Conservation (phyloP, 2,797 vertebrate species). For the Rousettus madagascariensis region DNA sequence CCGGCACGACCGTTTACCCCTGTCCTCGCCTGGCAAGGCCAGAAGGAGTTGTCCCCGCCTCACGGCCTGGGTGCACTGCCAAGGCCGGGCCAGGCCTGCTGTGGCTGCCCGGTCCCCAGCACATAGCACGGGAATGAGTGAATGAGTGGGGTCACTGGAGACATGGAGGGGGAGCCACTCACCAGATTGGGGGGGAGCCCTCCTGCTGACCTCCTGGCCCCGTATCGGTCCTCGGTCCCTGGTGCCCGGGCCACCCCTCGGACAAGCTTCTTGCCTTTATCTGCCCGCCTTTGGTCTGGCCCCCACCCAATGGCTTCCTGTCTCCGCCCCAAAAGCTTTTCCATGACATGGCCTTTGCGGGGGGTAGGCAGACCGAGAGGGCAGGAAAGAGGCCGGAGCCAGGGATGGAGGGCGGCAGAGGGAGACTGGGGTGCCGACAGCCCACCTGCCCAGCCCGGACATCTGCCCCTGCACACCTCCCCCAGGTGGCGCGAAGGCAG, state of each 20-base stretch:
- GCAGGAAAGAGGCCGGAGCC: neutral
- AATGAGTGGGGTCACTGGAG: neutral
- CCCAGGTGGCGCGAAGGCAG: neutral
- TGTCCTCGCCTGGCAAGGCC: neutral
- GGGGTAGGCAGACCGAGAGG: neutral
- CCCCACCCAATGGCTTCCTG: slow-evolving; percentile 55
- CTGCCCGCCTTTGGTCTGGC: neutral
- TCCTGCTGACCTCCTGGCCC: neutral
- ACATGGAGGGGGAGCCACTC: neutral
- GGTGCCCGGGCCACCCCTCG: neutral
- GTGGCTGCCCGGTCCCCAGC: neutral
- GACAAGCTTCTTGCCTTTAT: slow-evolving; percentile 2
- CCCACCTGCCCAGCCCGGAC: no score
- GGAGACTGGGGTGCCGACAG: no score
- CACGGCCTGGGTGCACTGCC: rapidly evolving
- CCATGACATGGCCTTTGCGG: slow-evolving; percentile 42
- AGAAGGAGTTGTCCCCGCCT: neutral
- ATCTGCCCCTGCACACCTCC: no score
- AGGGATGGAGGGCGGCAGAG: neutral
- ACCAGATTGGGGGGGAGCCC: neutral
- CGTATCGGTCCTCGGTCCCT: neutral
- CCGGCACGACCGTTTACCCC: neutral
- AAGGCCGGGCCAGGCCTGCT: neutral
- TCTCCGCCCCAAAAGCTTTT: slow-evolving; percentile 37
- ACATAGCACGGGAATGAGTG: neutral